Conservation (phyloP, 1,140 invertebrate genomes). For the Calephelis virginiensis region DNA sequence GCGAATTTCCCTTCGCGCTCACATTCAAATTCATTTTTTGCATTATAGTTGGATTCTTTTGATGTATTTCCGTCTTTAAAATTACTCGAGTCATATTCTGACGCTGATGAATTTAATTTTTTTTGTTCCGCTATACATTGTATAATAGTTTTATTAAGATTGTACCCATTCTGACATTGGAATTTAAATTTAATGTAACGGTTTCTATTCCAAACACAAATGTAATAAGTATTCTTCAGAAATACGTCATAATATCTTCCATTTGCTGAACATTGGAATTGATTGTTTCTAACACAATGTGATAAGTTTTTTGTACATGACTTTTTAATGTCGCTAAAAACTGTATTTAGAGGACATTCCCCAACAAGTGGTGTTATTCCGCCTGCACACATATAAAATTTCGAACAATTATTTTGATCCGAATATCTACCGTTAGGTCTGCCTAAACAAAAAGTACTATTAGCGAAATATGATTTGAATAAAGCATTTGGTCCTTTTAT, state of each 20-base stretch:
- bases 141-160: conserved; percentile 42
- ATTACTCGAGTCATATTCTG: conserved; percentile 24
- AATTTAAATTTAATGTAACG: conserved; percentile 54
- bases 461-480: not conserved
- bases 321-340: conserved; percentile 62
- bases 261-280: conserved; percentile 50
- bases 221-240: conserved; percentile 54
- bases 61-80: conserved; percentile 7
- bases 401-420: conserved; percentile 55
- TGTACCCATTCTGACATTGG: conserved; percentile 54
- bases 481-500: conserved; percentile 20
- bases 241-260: conserved; percentile 57
- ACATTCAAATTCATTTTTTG: conserved; percentile 45
- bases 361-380: conserved; percentile 41
- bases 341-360: conserved; percentile 53
- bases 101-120: conserved; percentile 19
- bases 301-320: conserved; percentile 66
- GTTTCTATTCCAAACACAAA: conserved; percentile 50
- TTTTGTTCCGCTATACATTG: conserved; percentile 18
- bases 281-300: conserved; percentile 60
- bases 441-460: conserved; percentile 32
- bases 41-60: not conserved
- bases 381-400: conserved; percentile 64
- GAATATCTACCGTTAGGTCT: conserved; percentile 49
- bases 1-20: conserved; percentile 54